A percentile compares a stretch with the other conserved stretches of the same genome.
phyloP scores from a whole-genome alignment of 2,113 vertebrate species.

The Eira barbara region DNA sequence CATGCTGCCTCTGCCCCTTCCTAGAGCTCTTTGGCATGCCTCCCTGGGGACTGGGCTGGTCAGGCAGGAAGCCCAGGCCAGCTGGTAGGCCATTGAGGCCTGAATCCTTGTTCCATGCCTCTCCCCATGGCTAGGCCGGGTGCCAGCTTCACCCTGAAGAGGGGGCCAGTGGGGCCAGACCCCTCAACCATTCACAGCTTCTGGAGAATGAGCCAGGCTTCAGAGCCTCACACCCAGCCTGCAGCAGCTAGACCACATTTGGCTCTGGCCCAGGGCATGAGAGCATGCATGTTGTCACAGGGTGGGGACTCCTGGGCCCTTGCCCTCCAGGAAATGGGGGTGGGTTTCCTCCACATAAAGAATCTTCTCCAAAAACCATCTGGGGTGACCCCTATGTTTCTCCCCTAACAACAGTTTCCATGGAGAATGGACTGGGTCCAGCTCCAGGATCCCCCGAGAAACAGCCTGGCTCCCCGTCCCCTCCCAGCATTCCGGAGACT shows the following conservation, averaged over 20 bases:
- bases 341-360: slow-evolving; percentile 31
- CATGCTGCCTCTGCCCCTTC: neutral
- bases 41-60: neutral
- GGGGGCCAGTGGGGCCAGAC: neutral
- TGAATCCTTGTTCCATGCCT: neutral
- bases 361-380: slow-evolving; percentile 29
- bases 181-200: neutral
- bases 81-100: neutral
- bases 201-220: neutral
- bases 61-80: slow-evolving; percentile 12
- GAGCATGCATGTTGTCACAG: slow-evolving; percentile 69
- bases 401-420: slow-evolving; percentile 65
- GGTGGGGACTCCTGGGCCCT: slow-evolving; percentile 65
- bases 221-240: slow-evolving; percentile 44
- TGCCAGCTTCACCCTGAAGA: slow-evolving; percentile 20
- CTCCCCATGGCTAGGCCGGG: neutral
- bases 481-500: slow-evolving; percentile 69
- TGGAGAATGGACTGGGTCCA: slow-evolving; percentile 73
- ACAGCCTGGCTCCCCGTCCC: slow-evolving; percentile 74
- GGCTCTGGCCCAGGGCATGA: slow-evolving; percentile 63
- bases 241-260: slow-evolving; percentile 47
- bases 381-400: slow-evolving; percentile 61
- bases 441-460: slow-evolving; percentile 74
- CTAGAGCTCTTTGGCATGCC: neutral
- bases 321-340: slow-evolving; percentile 58